A percentile compares a stretch with the other conserved stretches of the same genome.
Conservation (phyloP, 2,797 vertebrate species). For the Phyllotis vaccarum region DNA sequence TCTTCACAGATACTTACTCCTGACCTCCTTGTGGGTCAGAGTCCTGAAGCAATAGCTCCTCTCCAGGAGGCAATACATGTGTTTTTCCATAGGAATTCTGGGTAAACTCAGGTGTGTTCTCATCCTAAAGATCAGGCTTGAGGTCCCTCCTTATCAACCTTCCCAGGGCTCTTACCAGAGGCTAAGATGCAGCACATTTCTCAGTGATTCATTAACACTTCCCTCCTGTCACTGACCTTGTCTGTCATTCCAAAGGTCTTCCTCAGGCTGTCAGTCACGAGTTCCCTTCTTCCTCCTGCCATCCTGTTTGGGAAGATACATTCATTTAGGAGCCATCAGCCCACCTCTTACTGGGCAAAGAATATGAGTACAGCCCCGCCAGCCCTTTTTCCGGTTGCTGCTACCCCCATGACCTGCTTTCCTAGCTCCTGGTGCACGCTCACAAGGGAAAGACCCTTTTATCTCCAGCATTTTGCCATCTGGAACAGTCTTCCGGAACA, state of each 20-base stretch:
- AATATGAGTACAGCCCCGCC: neutral
- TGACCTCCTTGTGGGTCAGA: neutral
- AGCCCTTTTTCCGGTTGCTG: neutral
- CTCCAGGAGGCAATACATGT: neutral
- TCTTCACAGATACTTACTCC: neutral
- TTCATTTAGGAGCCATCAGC: neutral
- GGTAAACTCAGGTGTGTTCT: neutral
- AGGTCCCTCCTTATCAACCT: neutral
- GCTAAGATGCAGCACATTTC: slow-evolving; percentile 47
- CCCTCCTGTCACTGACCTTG: slow-evolving; percentile 56
- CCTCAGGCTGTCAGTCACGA: slow-evolving; percentile 51
- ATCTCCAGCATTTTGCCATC: slow-evolving; percentile 34
- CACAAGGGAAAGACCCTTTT: slow-evolving; percentile 44
- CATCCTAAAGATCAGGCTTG: neutral
- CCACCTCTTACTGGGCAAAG: neutral
- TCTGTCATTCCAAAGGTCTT: slow-evolving; percentile 61
- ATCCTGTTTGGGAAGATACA: slow-evolving; percentile 56
- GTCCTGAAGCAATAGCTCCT: neutral
- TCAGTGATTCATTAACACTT: slow-evolving; percentile 70
- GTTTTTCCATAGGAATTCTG: neutral
- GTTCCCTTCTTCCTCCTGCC: slow-evolving; percentile 62
- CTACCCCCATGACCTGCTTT: slow-evolving; percentile 31
- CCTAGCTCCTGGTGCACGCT: neutral
- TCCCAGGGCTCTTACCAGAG: neutral
- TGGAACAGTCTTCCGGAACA: slow-evolving; percentile 58